Evolutionary conservation across 2,888 invertebrate genomes (phyloP).

Genomic region (Diaprepes abbreviatus): DNA sequence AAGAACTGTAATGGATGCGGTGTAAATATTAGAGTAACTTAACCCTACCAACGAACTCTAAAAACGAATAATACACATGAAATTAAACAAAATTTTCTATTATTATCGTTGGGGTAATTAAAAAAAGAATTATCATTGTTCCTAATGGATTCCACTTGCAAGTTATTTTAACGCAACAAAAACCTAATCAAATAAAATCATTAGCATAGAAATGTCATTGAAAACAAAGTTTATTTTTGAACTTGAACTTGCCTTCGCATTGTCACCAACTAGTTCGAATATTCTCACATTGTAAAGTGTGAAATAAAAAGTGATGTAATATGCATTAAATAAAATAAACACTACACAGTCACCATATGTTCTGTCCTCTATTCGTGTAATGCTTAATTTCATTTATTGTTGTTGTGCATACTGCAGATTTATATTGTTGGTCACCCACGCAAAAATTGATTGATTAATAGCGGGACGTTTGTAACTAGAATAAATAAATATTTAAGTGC

Average conservation of each 20-base stretch:
- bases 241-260: constrained; percentile 27
- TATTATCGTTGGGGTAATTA: too few relatives aligned
- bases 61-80: too few relatives aligned
- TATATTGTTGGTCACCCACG: not conserved
- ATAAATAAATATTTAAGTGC: too few relatives aligned
- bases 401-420: constrained; percentile 9
- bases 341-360: constrained; percentile 10
- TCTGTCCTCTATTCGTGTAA: not conserved
- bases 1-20: too few relatives aligned
- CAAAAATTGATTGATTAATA: not conserved
- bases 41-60: too few relatives aligned
- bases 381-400: constrained; percentile 7
- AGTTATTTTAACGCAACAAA: too few relatives aligned
- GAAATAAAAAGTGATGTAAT: constrained; percentile 27
- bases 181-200: not conserved
- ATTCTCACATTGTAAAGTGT: constrained; percentile 30
- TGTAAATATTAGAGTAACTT: too few relatives aligned
- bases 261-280: constrained; percentile 15
- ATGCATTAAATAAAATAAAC: constrained; percentile 18
- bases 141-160: too few relatives aligned
- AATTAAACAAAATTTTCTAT: too few relatives aligned
- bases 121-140: too few relatives aligned
- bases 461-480: constrained; percentile 9
- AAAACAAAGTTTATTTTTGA: constrained; percentile 29
- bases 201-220: constrained; percentile 1